Conservation (phyloP, 2,113 vertebrate species). For the Catharus bicknelli region DNA sequence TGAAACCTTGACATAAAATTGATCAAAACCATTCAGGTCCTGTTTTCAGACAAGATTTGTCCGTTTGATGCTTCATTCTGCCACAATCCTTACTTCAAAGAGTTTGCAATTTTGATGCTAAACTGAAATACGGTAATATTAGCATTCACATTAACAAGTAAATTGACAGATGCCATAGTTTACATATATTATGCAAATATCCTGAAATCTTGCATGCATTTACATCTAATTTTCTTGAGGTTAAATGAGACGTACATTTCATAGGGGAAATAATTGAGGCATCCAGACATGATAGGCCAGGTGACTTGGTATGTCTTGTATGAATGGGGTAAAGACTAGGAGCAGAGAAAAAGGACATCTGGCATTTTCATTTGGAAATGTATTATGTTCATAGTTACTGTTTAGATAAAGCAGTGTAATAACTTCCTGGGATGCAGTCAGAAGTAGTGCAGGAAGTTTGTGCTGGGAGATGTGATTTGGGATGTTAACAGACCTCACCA, state of each 20-base stretch:
- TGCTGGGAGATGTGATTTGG: background rate
- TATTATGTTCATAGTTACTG: background rate
- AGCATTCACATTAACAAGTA: conserved; percentile 61
- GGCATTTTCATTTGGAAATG: background rate
- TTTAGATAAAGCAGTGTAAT: background rate
- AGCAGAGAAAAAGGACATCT: background rate
- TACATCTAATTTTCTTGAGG: conserved; percentile 52
- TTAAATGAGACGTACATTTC: conserved; percentile 31
- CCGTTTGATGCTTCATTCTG: background rate
- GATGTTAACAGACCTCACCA: background rate
- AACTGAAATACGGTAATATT: conserved; percentile 50
- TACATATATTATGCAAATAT: conserved; percentile 66
- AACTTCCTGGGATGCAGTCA: background rate
- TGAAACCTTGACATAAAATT: conserved; percentile 14
- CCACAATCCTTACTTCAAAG: conserved; percentile 26
- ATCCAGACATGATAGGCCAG: background rate
- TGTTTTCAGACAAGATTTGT: conserved; percentile 24
- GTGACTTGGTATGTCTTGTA: background rate
- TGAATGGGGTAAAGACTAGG: background rate
- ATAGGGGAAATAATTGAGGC: background rate
- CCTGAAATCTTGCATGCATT: conserved; percentile 41
- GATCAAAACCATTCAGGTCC: conserved; percentile 13
- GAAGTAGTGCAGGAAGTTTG: background rate
- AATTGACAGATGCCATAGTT: conserved; percentile 66
- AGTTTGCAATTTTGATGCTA: conserved; percentile 26